Conservation (phyloP, 1,140 invertebrate species). For the Lamellibrachia luymesi region DNA sequence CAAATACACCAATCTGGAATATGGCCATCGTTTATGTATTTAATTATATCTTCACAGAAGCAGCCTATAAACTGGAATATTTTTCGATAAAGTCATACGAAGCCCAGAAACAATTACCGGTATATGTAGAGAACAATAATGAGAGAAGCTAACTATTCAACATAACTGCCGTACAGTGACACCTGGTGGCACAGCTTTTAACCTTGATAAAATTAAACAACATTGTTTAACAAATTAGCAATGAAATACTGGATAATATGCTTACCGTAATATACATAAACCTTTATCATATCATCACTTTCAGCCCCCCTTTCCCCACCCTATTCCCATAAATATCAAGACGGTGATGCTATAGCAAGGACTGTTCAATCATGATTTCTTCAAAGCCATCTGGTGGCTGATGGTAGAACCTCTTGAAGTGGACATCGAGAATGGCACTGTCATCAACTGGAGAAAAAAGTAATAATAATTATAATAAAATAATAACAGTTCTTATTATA, state of each 20-base stretch:
- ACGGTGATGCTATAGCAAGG: constrained; percentile 69
- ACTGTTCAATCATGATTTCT: constrained; percentile 96
- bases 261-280: background rate
- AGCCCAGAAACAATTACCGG: background rate
- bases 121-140: background rate
- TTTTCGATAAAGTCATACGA: no score
- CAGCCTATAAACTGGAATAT: no score
- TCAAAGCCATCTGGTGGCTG: constrained; percentile 86
- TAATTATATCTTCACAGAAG: no score
- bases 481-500: no score
- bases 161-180: background rate
- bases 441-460: constrained; percentile 82
- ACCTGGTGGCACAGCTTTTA: background rate
- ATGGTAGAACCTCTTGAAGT: constrained; percentile 84
- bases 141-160: background rate
- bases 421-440: constrained; percentile 92
- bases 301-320: background rate
- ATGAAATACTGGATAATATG: background rate
- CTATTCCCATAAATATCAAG: background rate
- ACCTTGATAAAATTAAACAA: background rate
- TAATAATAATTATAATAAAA: constrained; percentile 10
- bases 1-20: no score
- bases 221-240: background rate
- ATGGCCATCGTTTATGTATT: no score
- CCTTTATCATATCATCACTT: no score